A percentile compares a stretch with the other conserved stretches of the same genome.
phyloP scores from a whole-genome alignment of 2,888 invertebrate genomes.

The Aphodius sticticus region DNA sequence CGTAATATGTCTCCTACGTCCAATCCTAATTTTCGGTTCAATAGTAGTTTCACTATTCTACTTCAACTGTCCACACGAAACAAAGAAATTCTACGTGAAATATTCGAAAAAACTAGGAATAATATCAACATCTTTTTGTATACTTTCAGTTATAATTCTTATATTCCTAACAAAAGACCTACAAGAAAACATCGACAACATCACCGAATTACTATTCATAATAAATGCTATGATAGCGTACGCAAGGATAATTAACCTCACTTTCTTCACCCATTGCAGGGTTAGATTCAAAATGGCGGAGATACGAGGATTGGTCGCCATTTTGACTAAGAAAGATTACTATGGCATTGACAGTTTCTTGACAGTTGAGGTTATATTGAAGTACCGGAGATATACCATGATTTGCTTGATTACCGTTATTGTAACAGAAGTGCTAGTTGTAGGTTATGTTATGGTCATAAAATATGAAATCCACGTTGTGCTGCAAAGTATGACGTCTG shows the following conservation, averaged over 20 bases:
- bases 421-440: background rate
- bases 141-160: background rate
- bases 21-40: background rate
- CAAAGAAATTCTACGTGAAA: background rate
- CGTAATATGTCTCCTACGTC: background rate
- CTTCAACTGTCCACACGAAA: background rate
- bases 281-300: background rate
- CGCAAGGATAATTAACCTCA: background rate
- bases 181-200: background rate
- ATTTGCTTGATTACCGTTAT: background rate
- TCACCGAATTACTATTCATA: background rate
- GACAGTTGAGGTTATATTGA: background rate
- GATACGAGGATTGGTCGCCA: background rate
- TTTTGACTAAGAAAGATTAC: background rate
- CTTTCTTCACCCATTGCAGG: background rate
- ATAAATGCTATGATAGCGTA: background rate
- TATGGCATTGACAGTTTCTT: background rate
- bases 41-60: background rate
- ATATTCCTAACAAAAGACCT: background rate
- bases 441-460: background rate
- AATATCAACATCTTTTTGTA: background rate
- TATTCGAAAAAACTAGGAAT: background rate
- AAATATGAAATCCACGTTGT: background rate
- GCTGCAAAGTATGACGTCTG: background rate
- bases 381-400: background rate